Evolutionary conservation across 2,113 vertebrate species (phyloP).

Genomic region (Spheniscus mendiculus): DNA sequence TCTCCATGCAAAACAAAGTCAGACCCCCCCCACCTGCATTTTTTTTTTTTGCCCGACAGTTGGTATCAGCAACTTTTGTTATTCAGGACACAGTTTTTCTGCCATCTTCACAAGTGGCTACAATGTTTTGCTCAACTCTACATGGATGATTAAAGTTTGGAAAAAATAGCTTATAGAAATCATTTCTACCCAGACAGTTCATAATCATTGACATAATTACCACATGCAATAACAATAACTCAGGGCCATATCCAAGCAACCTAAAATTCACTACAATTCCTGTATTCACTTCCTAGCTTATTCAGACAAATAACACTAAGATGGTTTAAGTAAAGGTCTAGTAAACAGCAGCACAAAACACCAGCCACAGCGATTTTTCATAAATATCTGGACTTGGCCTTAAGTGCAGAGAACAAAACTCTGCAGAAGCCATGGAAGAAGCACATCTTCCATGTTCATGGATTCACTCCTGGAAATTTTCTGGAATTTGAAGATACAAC

Average conservation of each 20-base stretch:
- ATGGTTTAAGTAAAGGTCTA: neutral
- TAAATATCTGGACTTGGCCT: neutral
- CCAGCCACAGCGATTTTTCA: neutral
- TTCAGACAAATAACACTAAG: neutral
- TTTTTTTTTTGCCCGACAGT: neutral
- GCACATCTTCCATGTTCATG: too few relatives aligned
- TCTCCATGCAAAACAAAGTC: slow-evolving; percentile 51
- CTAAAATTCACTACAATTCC: neutral
- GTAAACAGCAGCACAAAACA: neutral
- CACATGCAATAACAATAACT: neutral
- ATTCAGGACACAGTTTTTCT: slow-evolving; percentile 54
- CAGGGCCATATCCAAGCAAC: neutral
- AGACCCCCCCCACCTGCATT: slow-evolving; percentile 32
- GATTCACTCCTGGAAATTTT: neutral
- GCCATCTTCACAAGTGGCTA: slow-evolving; percentile 46
- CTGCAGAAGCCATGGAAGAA: neutral
- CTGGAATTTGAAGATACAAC: neutral
- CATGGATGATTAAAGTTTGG: slow-evolving; percentile 5
- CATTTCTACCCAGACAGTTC: neutral
- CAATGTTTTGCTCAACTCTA: slow-evolving; percentile 54
- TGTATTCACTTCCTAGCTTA: neutral
- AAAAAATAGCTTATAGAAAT: slow-evolving; percentile 10
- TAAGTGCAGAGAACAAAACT: neutral
- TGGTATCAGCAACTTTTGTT: slow-evolving; percentile 15
- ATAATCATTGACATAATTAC: neutral